phyloP scores from a whole-genome alignment of 2,888 invertebrate species.

The Agonopterix arenella region DNA sequence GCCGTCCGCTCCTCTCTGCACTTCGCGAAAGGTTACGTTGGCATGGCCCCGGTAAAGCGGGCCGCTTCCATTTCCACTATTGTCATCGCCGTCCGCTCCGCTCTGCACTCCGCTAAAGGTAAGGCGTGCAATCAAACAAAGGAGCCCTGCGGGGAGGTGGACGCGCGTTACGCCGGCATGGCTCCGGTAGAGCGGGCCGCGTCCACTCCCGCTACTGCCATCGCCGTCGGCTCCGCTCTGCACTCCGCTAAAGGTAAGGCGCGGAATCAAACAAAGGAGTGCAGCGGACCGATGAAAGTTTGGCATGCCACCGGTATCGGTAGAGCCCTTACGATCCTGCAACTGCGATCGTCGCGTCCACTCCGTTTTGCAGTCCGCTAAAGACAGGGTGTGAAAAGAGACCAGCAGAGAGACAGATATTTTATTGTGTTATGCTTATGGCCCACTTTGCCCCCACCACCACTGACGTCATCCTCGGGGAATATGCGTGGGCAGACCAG shows the following conservation, averaged over 20 bases:
- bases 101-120: constrained; percentile 59
- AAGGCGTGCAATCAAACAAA: constrained; percentile 2
- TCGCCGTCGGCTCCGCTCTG: constrained; percentile 88
- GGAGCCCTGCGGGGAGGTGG: no score
- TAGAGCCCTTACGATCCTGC: constrained; percentile 86
- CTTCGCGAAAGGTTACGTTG: constrained; percentile 42
- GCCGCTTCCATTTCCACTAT: constrained; percentile 85
- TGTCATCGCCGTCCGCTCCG: constrained; percentile 88
- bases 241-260: constrained; percentile 71
- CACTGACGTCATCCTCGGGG: no score
- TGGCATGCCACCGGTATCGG: constrained; percentile 85
- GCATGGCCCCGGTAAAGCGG: constrained; percentile 86
- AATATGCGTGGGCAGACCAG: no score
- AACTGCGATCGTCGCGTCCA: constrained; percentile 89
- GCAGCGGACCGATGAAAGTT: constrained; percentile 27
- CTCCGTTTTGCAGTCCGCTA: constrained; percentile 82
- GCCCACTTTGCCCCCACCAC: no score
- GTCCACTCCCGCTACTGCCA: constrained; percentile 85
- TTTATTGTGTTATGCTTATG: no score
- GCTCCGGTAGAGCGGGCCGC: constrained; percentile 86
- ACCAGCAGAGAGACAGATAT: no score
- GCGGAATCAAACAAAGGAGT: no score
- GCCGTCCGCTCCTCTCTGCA: constrained; percentile 87
- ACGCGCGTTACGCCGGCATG: constrained; percentile 83
- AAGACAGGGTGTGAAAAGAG: no score